Percentiles rank a stretch among this genome's conserved stretches.
Evolutionary conservation across 2,888 invertebrate genomes (phyloP).

Genomic region (Hipparchia semele): DNA sequence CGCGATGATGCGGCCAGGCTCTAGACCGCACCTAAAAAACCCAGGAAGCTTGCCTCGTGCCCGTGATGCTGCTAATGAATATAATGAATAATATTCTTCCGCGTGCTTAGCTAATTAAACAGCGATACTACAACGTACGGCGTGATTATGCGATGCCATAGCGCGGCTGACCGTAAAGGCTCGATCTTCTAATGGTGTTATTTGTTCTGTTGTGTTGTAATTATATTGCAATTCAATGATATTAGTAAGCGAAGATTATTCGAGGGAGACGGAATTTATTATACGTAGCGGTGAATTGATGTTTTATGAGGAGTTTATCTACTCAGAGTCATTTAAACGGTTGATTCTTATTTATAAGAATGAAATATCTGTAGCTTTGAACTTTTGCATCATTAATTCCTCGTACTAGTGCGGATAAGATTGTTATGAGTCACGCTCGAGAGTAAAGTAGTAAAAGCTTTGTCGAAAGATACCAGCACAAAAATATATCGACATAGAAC

Average conservation of each 20-base stretch:
- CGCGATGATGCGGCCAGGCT: constrained; percentile 50
- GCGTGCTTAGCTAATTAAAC: constrained; percentile 63
- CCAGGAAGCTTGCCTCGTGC: constrained; percentile 60
- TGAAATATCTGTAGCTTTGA: no score
- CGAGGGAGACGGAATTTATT: constrained; percentile 9
- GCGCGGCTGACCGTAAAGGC: constrained; percentile 54
- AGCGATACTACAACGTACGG: constrained; percentile 45
- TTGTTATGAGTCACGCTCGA: constrained; percentile 1
- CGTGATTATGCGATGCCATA: constrained; percentile 39
- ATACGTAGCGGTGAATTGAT: constrained; percentile 1
- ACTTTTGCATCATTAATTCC: no score
- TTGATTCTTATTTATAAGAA: no score
- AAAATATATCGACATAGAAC: constrained; percentile 20
- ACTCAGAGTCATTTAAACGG: no score
- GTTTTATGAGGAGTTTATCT: no score
- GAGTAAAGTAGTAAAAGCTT: constrained; percentile 23
- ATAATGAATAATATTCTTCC: constrained; percentile 68
- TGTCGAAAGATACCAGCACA: constrained; percentile 40
- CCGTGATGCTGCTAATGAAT: constrained; percentile 72
- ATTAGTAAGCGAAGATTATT: constrained; percentile 19
- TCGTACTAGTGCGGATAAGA: not conserved
- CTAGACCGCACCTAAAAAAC: constrained; percentile 65
- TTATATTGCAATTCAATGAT: constrained; percentile 30
- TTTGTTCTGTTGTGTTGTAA: constrained; percentile 45
- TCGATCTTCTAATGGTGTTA: constrained; percentile 50